Conservation (phyloP, 1,140 invertebrate genomes). For the Metaphire vulgaris region DNA sequence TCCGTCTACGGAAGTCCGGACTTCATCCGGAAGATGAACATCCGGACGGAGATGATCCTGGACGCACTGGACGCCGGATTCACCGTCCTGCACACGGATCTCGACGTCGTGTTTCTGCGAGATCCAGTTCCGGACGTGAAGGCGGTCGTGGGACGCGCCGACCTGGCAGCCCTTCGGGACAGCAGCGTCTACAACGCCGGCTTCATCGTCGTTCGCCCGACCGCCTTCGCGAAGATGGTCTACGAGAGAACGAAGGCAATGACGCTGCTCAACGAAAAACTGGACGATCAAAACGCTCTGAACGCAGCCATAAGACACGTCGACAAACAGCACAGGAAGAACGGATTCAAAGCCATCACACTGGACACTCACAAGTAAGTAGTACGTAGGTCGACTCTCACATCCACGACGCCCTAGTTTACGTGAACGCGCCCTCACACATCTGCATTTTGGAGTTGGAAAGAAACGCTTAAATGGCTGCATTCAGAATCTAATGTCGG, state of each 20-base stretch:
- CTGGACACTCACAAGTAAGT: no score
- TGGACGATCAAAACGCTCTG: constrained; percentile 26
- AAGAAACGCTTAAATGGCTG: no score
- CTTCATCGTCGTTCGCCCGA: constrained; percentile 21
- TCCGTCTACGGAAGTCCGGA: constrained; percentile 7
- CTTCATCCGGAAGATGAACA: constrained; percentile 29
- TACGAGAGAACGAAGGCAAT: constrained; percentile 19
- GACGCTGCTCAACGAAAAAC: background rate
- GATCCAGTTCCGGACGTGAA: constrained; percentile 15
- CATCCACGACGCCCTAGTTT: no score
- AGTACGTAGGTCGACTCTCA: no score
- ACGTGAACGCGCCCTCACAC: no score
- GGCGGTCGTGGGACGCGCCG: constrained; percentile 8
- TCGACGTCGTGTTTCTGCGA: constrained; percentile 19
- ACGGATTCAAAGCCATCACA: background rate
- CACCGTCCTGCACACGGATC: no score
- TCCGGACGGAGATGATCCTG: constrained; percentile 24
- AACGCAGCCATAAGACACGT: constrained; percentile 12
- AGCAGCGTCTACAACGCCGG: constrained; percentile 23
- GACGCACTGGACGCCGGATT: constrained; percentile 21
- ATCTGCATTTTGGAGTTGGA: no score
- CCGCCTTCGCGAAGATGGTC: background rate
- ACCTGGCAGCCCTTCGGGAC: constrained; percentile 23
- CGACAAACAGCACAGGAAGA: background rate
- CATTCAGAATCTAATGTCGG: no score